Evolutionary conservation across 2,113 vertebrate genomes (phyloP), one percentile per base, ranked within the genome.

Genomic region (Murina feae): DNA sequence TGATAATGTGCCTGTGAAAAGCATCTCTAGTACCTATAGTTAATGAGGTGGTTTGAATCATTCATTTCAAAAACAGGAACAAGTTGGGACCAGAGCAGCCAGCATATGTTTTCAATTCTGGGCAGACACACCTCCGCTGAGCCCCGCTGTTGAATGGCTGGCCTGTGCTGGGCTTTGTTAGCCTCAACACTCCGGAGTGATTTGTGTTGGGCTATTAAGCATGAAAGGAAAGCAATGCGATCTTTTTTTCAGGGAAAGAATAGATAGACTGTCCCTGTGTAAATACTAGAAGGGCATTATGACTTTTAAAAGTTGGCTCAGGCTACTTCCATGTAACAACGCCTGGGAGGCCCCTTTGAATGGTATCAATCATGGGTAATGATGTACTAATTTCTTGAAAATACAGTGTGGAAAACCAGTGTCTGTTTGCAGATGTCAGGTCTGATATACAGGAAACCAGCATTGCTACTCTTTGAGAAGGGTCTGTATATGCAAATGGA

Each of bases 221-320:
- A 65, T 93, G 80, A 92, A 96, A 96, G 25, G 20, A 90, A 93
- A 97, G 79, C 79, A 39, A 16, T 69, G 51, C 37, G 69, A 63
- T 82, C 44, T 80, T 66, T 53, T 72, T 75, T 69, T 65, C 69
- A 92, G 71, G 71, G 74, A 91, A 95, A 91, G 63, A 91, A 82
- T 79, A 96, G 93, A 93, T 95, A 80, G 96, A 96, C 84, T 91
- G 28, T 89, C 86, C 89, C 71, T 68, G 83, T 89, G 81, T 89
- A 83, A 96, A 94, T 89, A 86, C 32, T 53, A 86, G 86, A 86
- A 94, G 83, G 83, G 65, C 44, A 1, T 95, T 93, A 86, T 65
- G 86, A 86, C 94, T 97, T 95, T 92, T 49, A 39, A 91, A 95
- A 95, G 65, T 86, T 95, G 79, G 75, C 93, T 78, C 17, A 49